Base-by-base conservation (phyloP, 2,888 invertebrate genomes). In the Sphecodes monilicornis region DNA sequence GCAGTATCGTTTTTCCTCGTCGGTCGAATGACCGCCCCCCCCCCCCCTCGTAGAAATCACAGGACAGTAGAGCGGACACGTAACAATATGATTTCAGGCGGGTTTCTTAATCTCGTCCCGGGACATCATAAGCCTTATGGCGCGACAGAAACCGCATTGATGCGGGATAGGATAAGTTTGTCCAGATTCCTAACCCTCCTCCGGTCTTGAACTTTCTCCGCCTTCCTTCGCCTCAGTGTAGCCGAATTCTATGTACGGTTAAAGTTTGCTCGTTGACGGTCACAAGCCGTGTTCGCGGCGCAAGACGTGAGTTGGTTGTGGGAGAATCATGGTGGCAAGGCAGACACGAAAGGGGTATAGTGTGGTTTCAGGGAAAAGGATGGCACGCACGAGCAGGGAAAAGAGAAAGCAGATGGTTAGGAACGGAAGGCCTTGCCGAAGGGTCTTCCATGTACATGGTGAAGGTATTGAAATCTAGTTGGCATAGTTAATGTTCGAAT, bases 401-500 rank as follows among this genome's bases (percentile, higher is more conserved):
- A 76, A 57, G 76, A 54, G 82, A 79, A 57, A 70, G 43, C 66
- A 29, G 57, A 71, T 16, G 43, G 72, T 71, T 64, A 13, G 60
- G 70, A 36, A 46, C 69, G 76, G 54, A 60, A 76, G 46, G 22
- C n/a, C 68, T 80, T 76, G 76, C 85, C 82, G 78, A 57, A 80
- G 82, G 89, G 83, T 82, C 78, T 73, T 80, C 76, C 74, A 39
- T 73, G 76, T 79, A 77, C 77, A 73, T 74, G 78, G 85, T 81
- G 88, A 85, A 87, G 88, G 88, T 90, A 91, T 91, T 90, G 90
- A 89, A 88, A 91, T 91, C 88, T 78, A 84, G 85, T 84, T 90
- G 89, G 91, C 92, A 92, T 91, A 90, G 91, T 87, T 90, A 92
- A 92, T 91, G 89, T 86, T 86, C 85, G 90, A 91, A 92, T 92